Base-by-base conservation (phyloP, 1,140 invertebrate genomes). In the Pogonus chalceus region DNA sequence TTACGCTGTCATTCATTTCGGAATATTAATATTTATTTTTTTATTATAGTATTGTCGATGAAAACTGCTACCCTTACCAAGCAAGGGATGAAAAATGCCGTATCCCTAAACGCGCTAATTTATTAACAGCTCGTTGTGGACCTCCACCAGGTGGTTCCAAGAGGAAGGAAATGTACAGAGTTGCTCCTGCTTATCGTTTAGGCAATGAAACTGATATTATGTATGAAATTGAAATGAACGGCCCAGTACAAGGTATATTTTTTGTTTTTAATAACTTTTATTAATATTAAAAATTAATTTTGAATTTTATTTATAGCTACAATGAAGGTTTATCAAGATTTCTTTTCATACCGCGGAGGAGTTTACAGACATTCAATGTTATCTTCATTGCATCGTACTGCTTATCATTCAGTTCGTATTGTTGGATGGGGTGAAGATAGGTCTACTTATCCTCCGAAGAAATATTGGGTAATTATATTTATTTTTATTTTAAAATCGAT, bases 321-420 rank as follows among this genome's bases (percentile, higher is more conserved):
- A 2, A 90, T 96, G 80, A 79, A 76, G 51, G 88, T 96, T 0
- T 82, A 89, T 62, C 84, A 87, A 56, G 92, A 96, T 65, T 92
- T 97, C 72, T 97, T 92, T 73, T 77, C 85, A 51, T 97, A 97
- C 68, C 76, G 76, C 51, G 74, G 77, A 18, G 93, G 93, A 3
- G 74, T 97, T 26, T 97, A 96, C 70, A 75, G 73, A 3, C 81
- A 84, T 56, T 79, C 82, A 0, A 70, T 71, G 2, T 66, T 78
- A 35, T 78, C 76, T 2, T 69, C 78, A 16, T 64, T 68, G 9
- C 65, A 79, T 39, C 67, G 76, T 39, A 78, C 75, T 4, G 90
- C 86, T 1, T 89, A 87, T 63, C 93, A 96, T 70, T 93, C 92
- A 18, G 90, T 96, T 0, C 80, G 90, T 62, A 84, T 97, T 58